A percentile compares a stretch with the other conserved stretches of the same genome.
phyloP scores from a whole-genome alignment of 2,888 invertebrate genomes.

The Phrixothrix hirtus region DNA sequence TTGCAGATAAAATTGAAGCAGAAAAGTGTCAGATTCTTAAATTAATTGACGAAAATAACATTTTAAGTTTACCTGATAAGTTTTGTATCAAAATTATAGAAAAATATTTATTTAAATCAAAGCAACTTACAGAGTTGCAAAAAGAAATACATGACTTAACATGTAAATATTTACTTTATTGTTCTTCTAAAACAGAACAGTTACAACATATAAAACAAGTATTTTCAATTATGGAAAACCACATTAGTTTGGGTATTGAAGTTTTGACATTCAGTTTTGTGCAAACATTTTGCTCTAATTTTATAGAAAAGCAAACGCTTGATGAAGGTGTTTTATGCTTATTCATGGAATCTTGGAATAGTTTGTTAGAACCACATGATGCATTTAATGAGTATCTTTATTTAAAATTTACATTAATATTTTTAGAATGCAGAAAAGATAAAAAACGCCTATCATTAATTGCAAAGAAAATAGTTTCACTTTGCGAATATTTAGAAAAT shows the following conservation, averaged over 20 bases:
- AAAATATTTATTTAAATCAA: conserved; percentile 3
- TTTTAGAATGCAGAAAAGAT: not conserved
- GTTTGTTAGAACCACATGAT: conserved; percentile 5
- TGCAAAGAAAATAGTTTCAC: not conserved
- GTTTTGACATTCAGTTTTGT: conserved; percentile 2
- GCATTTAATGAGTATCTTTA: conserved; percentile 11
- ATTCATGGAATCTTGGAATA: conserved; percentile 9
- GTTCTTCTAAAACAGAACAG: not conserved
- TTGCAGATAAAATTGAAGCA: conserved; percentile 1
- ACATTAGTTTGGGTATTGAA: not conserved
- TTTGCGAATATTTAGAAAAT: not conserved
- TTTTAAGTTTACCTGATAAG: not conserved
- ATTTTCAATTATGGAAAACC: conserved; percentile 7
- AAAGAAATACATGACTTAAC: conserved; percentile 1
- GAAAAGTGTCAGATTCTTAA: conserved; percentile 4
- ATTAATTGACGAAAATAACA: not conserved
- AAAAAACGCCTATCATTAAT: not conserved
- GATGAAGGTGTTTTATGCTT: conserved; percentile 1
- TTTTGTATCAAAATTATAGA: conserved; percentile 8
- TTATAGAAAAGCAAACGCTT: not conserved
- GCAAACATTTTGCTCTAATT: conserved; percentile 11
- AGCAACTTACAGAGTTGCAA: not conserved
- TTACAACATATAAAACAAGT: not conserved
- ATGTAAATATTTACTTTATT: conserved; percentile 4
- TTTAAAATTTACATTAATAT: conserved; percentile 12